Conservation (phyloP, 1,140 invertebrate species). For the Pogonognathellus flavescens region DNA sequence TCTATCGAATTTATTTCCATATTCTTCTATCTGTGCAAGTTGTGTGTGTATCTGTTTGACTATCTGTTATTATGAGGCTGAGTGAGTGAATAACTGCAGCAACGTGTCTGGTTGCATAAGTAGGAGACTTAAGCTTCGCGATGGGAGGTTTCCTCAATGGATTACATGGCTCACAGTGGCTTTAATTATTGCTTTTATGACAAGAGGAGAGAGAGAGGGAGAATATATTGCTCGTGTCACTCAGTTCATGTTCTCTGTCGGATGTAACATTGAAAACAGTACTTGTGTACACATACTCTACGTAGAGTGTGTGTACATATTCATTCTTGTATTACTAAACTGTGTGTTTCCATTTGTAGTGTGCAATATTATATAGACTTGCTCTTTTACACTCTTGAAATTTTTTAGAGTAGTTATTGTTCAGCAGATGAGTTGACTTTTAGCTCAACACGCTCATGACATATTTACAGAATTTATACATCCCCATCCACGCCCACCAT, state of each 20-base stretch:
- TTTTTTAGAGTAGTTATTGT: not conserved
- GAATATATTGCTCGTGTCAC: conserved; percentile 61
- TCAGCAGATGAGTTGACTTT: not conserved
- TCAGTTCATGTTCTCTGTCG: conserved; percentile 46
- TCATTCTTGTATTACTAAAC: too few species aligned
- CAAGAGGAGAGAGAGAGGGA: conserved; percentile 52
- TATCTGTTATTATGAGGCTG: not conserved
- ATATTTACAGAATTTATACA: conserved; percentile 37
- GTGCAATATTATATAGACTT: too few species aligned
- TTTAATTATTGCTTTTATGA: conserved; percentile 62
- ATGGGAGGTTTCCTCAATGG: conserved; percentile 60
- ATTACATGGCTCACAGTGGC: conserved; percentile 58
- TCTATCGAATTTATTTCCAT: conserved; percentile 28
- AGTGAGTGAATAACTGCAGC: conserved; percentile 22
- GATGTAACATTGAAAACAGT: conserved; percentile 18
- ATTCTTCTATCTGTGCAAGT: not conserved
- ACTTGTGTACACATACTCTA: not conserved
- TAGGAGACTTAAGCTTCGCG: conserved; percentile 45
- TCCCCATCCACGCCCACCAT: not conserved
- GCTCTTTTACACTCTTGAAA: not conserved
- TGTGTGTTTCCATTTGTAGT: too few species aligned
- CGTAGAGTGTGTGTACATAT: not conserved
- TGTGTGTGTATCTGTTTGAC: conserved; percentile 13
- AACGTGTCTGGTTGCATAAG: conserved; percentile 43
- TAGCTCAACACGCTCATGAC: conserved; percentile 21